Conservation (phyloP, 2,797 vertebrate genomes). For the Squalus acanthias region DNA sequence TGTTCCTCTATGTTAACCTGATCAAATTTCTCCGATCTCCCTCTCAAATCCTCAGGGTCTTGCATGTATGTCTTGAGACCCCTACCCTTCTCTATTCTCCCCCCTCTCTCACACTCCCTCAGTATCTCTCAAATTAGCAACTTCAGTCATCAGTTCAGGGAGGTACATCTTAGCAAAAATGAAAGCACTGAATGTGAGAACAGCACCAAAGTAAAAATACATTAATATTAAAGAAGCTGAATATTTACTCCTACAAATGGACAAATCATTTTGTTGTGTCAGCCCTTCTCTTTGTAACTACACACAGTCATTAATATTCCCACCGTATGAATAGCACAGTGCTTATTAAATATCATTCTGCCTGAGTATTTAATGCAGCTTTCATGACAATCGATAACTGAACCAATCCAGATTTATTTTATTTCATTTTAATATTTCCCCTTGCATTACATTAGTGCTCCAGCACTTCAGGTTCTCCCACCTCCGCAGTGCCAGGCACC, state of each 20-base stretch:
- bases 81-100: not conserved
- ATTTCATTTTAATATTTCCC: not conserved
- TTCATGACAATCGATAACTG: not conserved
- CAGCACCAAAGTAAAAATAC: not conserved
- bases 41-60: not conserved
- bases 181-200: not conserved
- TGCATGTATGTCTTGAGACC: too few species aligned
- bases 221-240: constrained; percentile 2
- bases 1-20: not conserved
- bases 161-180: not conserved
- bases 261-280: not conserved
- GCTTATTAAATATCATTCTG: not conserved
- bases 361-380: not conserved
- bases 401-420: not conserved
- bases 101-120: not conserved
- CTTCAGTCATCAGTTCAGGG: not conserved
- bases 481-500: too few species aligned
- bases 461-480: not conserved
- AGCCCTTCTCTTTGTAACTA: not conserved
- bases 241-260: not conserved
- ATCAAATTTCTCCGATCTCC: not conserved
- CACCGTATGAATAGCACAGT: too few species aligned
- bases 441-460: not conserved
- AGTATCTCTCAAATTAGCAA: not conserved
- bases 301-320: not conserved